These are phyloP conservation scores for Parasteatoda tepidariorum DNA, from an alignment of 1,140 invertebrate genomes.

Conservation along the genomic window DNA sequence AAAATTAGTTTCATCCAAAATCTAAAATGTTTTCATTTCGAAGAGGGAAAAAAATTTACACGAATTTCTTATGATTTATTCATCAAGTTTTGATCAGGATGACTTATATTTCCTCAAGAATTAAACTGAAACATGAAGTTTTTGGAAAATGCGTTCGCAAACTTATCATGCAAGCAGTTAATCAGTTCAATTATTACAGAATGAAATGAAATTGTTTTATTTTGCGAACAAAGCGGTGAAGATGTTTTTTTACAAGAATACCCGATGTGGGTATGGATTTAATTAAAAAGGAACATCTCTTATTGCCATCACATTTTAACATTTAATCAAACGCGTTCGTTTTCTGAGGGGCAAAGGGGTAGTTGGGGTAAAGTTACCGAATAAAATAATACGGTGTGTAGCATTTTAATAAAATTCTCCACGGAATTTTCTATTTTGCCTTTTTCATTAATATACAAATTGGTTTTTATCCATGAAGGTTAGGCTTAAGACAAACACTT, in stretches of 20 bases:
- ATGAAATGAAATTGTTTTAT: conserved; percentile 38
- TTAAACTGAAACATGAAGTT: neutral
- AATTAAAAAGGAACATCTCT: conserved; percentile 54
- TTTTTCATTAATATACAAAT: conserved; percentile 61
- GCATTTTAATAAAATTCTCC: conserved; percentile 51
- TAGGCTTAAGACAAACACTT: conserved; percentile 57
- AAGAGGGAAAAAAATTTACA: neutral
- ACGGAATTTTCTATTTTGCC: conserved; percentile 26
- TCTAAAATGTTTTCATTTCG: neutral
- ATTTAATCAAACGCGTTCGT: conserved; percentile 49
- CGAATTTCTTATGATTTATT: conserved; percentile 47
- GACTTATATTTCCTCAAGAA: neutral
- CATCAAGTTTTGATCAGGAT: neutral
- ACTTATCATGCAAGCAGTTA: conserved; percentile 57
- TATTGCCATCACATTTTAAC: conserved; percentile 34
- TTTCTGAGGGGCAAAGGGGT: neutral
- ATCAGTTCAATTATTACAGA: conserved; percentile 56
- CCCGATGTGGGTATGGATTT: conserved; percentile 24
- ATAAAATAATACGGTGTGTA: too few species aligned
- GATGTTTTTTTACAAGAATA: neutral
- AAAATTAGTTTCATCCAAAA: neutral
- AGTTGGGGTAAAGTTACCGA: neutral
- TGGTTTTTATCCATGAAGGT: conserved; percentile 29
- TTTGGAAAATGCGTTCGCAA: neutral
- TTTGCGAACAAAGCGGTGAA: neutral